Evolutionary conservation across 2,113 vertebrate species (phyloP).

Genomic region (Pantherophis guttatus): DNA sequence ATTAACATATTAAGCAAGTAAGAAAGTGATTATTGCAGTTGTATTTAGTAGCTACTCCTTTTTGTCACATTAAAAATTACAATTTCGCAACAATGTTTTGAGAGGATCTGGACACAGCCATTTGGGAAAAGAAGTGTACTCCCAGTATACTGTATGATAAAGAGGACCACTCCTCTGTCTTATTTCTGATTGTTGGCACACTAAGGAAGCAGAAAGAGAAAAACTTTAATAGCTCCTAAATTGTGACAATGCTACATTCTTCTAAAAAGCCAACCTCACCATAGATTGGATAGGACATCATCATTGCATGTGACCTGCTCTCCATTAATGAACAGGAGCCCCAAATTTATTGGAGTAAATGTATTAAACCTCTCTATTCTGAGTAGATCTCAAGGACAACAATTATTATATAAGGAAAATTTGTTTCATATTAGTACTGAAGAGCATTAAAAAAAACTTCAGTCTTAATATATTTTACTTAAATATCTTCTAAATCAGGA

Average conservation of each 20-base stretch:
- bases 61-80: neutral
- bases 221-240: neutral
- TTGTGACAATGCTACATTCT: neutral
- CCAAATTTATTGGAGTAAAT: neutral
- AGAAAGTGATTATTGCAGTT: neutral
- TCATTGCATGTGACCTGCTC: neutral
- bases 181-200: neutral
- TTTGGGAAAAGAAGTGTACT: neutral
- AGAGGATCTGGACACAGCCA: neutral
- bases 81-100: neutral
- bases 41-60: neutral
- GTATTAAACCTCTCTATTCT: neutral
- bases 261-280: neutral
- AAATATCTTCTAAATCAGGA: neutral
- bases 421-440: neutral
- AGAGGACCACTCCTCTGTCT: neutral
- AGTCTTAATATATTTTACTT: neutral
- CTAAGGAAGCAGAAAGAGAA: neutral
- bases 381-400: neutral
- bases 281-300: neutral
- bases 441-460: neutral
- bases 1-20: neutral
- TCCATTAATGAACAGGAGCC: neutral
- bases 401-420: neutral
- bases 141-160: neutral